Base-by-base conservation (phyloP, 2,113 vertebrate genomes). In the Vidua macroura region DNA sequence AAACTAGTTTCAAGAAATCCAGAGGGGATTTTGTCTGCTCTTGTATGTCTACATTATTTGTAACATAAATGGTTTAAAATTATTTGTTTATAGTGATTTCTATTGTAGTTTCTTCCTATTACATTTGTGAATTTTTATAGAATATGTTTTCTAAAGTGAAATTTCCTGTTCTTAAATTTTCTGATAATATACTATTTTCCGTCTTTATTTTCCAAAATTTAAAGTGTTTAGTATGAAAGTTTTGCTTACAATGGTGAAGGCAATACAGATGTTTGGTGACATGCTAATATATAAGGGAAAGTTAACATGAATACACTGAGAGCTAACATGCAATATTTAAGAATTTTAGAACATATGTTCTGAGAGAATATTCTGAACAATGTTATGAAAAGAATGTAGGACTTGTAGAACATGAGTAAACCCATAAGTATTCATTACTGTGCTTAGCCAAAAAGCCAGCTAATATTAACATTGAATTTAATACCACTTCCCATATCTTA, bases 401-500 rank as follows among this genome's bases (percentile, higher is more conserved):
- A 53, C 15, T 62, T 56, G 3, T 6, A 74, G 7, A 20, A 53
- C 5, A 8, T 28, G 17, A 48, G 13, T 14, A 82, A 86, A 66
- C 4, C 0, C 3, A 1, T 7, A 55, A 43, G 3, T 35, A 41
- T 30, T 76, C 10, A 16, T 62, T n/a, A 48, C 7, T 1, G 0
- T 55, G 4, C 11, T 89, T 31, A 48, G 17, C 5, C 8, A 74
- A 80, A 88, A 7, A 62, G 5, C 3, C 4, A 53, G 55, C 9
- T 69, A 44, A 70, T 49, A 74, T 10, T 56, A 70, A 49, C 1
- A 31, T 51, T 17, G 44, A 48, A 49, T 60, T 60, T 55, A 84
- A 8, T 66, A 43, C 24, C 27, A 35, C 21, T 31, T 73, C 25
- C 13, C 2, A 19, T 6, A 60, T 69, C 37, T 69, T 85, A 60